A percentile compares a stretch with the other conserved stretches of the same genome.
phyloP scores from a whole-genome alignment of 2,888 invertebrate genomes.

The Acronicta alni region DNA sequence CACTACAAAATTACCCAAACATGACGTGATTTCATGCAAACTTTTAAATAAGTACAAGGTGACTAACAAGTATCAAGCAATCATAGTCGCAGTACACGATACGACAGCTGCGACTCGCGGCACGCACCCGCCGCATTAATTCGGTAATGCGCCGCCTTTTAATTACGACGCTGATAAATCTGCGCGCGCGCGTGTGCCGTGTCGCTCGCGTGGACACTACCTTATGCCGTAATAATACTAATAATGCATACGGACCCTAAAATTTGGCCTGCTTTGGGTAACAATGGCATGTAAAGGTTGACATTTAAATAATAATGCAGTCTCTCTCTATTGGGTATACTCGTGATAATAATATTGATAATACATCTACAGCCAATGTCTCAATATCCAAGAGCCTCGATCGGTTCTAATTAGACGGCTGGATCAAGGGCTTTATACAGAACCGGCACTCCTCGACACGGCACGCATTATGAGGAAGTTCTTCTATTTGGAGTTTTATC shows the following conservation, averaged over 20 bases:
- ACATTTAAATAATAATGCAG: slow-evolving; percentile 29
- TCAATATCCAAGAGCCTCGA: too few species aligned
- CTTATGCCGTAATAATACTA: slow-evolving; percentile 72
- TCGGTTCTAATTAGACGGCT: too few species aligned
- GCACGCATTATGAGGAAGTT: too few species aligned
- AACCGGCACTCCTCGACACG: too few species aligned
- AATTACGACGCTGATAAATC: slow-evolving; percentile 88
- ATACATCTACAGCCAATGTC: too few species aligned
- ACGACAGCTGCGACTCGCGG: slow-evolving; percentile 81
- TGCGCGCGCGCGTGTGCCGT: slow-evolving; percentile 82
- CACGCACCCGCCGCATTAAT: slow-evolving; percentile 83
- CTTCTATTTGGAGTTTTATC: too few species aligned
- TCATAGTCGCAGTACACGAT: slow-evolving; percentile 40
- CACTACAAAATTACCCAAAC: too few species aligned
- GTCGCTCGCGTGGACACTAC: slow-evolving; percentile 74
- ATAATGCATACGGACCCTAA: slow-evolving; percentile 40
- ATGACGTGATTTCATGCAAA: too few species aligned
- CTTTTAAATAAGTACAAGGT: not conserved
- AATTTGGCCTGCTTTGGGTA: slow-evolving; percentile 29
- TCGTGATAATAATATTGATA: not conserved
- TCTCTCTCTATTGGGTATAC: not conserved
- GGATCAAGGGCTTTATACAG: too few species aligned
- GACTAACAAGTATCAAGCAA: slow-evolving; percentile 65
- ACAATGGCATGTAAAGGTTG: slow-evolving; percentile 28
- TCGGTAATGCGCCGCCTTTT: slow-evolving; percentile 86